These are phyloP conservation scores for Cynoglossus semilaevis DNA, from an alignment of 2,113 vertebrate genomes.

Conservation along the genomic window DNA sequence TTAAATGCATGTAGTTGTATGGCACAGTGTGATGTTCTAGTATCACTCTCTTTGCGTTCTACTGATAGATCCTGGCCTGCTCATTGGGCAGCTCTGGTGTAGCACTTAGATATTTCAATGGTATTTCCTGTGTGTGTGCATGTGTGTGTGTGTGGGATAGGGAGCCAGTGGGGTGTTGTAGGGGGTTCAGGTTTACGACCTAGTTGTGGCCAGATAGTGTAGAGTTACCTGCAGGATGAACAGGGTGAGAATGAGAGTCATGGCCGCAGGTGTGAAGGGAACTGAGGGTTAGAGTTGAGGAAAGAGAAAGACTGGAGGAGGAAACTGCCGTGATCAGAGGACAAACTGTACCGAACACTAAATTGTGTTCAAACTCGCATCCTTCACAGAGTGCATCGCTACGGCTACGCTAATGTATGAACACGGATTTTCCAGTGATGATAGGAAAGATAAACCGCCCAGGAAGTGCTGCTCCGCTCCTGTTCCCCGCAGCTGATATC, in stretches of 20 bases:
- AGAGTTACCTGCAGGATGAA: constrained; percentile 53
- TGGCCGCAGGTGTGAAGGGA: constrained; percentile 48
- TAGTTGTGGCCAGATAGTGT: constrained; percentile 55
- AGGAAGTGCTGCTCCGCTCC: background rate
- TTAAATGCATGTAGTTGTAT: no score
- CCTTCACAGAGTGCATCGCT: no score
- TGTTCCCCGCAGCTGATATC: background rate
- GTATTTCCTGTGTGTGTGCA: constrained; percentile 2
- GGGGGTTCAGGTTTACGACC: constrained; percentile 61
- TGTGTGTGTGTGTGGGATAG: no score
- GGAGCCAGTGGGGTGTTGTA: no score
- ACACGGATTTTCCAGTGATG: background rate
- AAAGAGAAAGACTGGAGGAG: background rate
- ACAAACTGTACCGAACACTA: no score
- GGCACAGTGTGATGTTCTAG: no score
- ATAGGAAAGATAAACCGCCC: background rate
- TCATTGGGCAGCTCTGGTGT: no score
- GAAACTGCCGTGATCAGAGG: no score
- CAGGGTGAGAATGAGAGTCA: constrained; percentile 22
- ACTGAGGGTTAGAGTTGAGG: constrained; percentile 24
- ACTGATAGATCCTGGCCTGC: no score
- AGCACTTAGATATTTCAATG: background rate
- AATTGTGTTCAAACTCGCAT: no score
- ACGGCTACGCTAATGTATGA: no score
- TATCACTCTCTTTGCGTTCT: no score